These are phyloP conservation scores for Canis aureus DNA, from an alignment of 2,113 vertebrate genomes.

Conservation along the genomic window DNA sequence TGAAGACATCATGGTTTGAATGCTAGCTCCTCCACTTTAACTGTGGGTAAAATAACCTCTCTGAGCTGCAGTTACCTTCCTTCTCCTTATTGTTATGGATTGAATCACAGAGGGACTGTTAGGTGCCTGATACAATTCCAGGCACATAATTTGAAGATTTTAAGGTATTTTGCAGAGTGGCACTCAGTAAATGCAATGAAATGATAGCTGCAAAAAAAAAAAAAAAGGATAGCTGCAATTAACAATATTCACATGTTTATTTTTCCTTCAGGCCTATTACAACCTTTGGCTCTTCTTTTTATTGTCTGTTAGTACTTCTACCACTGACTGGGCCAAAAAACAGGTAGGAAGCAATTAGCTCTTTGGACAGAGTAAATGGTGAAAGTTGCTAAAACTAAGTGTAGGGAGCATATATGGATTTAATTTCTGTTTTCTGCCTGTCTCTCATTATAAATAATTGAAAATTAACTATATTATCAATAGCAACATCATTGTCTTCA, in stretches of 20 bases:
- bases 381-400: slow-evolving; percentile 33
- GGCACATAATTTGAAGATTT: neutral
- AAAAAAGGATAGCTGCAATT: neutral
- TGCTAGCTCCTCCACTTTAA: neutral
- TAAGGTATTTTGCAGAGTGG: neutral
- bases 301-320: neutral
- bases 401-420: neutral
- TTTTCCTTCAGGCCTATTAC: neutral
- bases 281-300: neutral
- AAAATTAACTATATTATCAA: neutral
- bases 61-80: neutral
- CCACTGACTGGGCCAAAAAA: neutral
- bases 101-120: neutral
- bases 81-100: neutral
- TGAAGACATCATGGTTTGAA: neutral
- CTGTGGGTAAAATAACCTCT: neutral
- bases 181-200: neutral
- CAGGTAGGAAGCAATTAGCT: neutral
- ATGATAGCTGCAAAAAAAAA: neutral
- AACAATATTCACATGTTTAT: neutral
- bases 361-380: neutral
- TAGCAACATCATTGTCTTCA: neutral
- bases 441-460: slow-evolving; percentile 11
- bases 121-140: neutral
- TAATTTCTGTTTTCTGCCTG: neutral